phyloP scores from a whole-genome alignment of 2,797 vertebrate genomes.

The Bucorvus abyssinicus region DNA sequence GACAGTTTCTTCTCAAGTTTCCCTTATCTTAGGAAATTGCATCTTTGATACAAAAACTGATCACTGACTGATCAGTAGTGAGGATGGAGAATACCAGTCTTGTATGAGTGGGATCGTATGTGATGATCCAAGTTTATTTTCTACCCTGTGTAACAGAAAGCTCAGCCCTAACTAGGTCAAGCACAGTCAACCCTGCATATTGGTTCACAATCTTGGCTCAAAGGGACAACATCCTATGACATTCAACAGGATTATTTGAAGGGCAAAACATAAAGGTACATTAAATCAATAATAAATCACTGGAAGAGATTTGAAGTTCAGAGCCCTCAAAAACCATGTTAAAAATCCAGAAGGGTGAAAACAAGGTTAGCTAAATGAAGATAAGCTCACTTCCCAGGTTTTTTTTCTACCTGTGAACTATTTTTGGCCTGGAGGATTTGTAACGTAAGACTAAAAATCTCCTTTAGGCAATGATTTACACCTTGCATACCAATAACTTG shows the following conservation, averaged over 20 bases:
- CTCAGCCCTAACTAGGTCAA: conserved; percentile 8
- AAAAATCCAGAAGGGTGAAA: not conserved
- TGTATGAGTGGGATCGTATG: not conserved
- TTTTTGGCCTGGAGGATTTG: conserved; percentile 23
- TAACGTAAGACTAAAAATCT: not conserved
- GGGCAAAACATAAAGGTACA: conserved; percentile 18
- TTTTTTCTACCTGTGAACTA: not conserved
- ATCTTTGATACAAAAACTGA: not conserved
- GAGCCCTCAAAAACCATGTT: not conserved
- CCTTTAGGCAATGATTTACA: conserved; percentile 27
- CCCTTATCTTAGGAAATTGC: not conserved
- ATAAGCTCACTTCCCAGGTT: not conserved
- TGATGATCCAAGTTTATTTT: not conserved
- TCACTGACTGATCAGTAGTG: not conserved
- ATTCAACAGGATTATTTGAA: conserved; percentile 6
- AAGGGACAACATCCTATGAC: not conserved
- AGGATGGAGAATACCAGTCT: not conserved
- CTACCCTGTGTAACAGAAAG: not conserved
- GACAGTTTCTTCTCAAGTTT: not conserved
- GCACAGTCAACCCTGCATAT: not conserved
- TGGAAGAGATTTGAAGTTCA: conserved; percentile 9
- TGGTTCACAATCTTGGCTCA: not conserved
- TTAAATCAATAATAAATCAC: conserved; percentile 33
- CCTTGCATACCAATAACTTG: conserved; percentile 28
- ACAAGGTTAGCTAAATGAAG: not conserved